Evolutionary conservation across 2,113 vertebrate genomes (phyloP).

Genomic region (Podocnemis expansa): DNA sequence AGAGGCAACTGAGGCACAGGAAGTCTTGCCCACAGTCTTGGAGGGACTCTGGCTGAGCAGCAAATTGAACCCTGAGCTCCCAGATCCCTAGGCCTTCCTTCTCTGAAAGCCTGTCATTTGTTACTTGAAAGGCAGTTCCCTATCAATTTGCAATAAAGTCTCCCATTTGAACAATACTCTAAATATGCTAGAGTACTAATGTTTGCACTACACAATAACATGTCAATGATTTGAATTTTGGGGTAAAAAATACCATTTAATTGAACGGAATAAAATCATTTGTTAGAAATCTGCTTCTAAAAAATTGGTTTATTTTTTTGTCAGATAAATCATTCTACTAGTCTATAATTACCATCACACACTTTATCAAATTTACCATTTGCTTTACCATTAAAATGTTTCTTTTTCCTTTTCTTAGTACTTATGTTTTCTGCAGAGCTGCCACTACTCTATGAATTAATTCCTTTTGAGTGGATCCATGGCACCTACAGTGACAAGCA

Average conservation of each 20-base stretch:
- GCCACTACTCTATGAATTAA: slow-evolving; percentile 5
- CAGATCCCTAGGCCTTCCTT: not conserved
- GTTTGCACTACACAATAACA: not conserved
- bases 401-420: not conserved
- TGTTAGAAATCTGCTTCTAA: not conserved
- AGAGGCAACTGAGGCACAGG: not conserved
- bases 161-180: not conserved
- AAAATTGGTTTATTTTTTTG: not conserved
- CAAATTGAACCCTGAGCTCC: not conserved
- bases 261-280: not conserved
- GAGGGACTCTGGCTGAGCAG: not conserved
- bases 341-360: not conserved
- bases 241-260: not conserved
- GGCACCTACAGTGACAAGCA: not conserved
- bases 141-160: not conserved
- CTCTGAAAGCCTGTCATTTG: not conserved
- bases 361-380: not conserved
- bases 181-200: not conserved
- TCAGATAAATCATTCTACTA: not conserved
- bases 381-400: not conserved
- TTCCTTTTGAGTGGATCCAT: not conserved
- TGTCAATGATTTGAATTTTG: not conserved
- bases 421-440: slow-evolving; percentile 1
- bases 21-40: not conserved
- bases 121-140: not conserved